Percentiles rank a stretch among this genome's conserved stretches.
Evolutionary conservation across 2,797 vertebrate species (phyloP).

Genomic region (Mormyrops attenuatus): DNA sequence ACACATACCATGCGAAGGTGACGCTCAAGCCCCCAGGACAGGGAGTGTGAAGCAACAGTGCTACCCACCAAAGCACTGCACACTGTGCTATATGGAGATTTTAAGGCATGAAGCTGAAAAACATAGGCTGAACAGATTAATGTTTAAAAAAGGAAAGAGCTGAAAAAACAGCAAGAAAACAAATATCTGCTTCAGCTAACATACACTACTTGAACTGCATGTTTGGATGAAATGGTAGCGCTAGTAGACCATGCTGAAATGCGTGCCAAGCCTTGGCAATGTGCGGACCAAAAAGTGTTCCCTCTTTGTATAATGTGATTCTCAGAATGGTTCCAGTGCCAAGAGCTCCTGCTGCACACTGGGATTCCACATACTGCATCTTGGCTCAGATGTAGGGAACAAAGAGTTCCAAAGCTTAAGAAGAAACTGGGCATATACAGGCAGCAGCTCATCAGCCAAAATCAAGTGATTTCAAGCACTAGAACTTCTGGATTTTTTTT

Average conservation of each 20-base stretch:
- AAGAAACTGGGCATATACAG: slow-evolving; percentile 14
- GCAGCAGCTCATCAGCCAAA: background rate
- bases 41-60: background rate
- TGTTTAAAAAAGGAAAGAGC: background rate
- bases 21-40: background rate
- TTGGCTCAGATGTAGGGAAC: slow-evolving; percentile 19
- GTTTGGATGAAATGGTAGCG: background rate
- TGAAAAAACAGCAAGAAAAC: background rate
- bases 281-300: background rate
- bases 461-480: background rate
- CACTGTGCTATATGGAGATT: background rate
- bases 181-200: background rate
- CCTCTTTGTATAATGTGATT: slow-evolving; percentile 4
- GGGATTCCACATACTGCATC: slow-evolving; percentile 5
- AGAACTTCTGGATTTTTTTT: background rate
- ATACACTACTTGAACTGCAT: slow-evolving; percentile 3
- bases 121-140: background rate
- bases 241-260: background rate
- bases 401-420: background rate
- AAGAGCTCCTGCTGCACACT: background rate
- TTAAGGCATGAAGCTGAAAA: background rate
- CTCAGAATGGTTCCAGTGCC: background rate
- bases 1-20: background rate
- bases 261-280: background rate
- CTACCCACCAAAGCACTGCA: background rate